These are phyloP conservation scores for Synergus japonicus DNA, from an alignment of 2,888 invertebrate genomes.

Conservation along the genomic window DNA sequence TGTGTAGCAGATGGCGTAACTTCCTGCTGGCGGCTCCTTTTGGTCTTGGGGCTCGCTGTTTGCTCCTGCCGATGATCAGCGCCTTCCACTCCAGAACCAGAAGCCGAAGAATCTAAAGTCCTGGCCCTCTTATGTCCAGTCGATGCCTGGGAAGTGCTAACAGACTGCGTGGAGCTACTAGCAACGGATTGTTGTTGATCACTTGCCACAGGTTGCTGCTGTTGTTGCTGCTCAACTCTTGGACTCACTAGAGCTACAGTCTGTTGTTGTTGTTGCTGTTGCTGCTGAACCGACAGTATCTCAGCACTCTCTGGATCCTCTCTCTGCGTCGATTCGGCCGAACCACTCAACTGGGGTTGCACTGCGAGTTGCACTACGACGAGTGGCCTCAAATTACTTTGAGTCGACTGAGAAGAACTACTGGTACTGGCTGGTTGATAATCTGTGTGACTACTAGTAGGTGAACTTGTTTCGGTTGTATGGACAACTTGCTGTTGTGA, in stretches of 20 bases:
- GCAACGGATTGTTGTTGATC: constrained; percentile 76
- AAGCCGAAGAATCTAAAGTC: constrained; percentile 71
- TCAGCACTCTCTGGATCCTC: constrained; percentile 79
- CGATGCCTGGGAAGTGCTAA: constrained; percentile 83
- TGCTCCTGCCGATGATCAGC: constrained; percentile 71
- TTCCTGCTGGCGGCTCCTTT: constrained; percentile 71
- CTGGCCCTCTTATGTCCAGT: constrained; percentile 81
- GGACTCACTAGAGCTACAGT: constrained; percentile 75
- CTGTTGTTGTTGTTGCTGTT: constrained; percentile 68
- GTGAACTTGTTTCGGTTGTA: constrained; percentile 81
- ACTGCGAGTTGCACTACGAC: constrained; percentile 81
- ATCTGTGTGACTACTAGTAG: constrained; percentile 87
- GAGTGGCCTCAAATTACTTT: constrained; percentile 81
- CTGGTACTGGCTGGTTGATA: constrained; percentile 93
- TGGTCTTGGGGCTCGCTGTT: constrained; percentile 70
- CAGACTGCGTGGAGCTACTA: constrained; percentile 82
- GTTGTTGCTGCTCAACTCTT: constrained; percentile 67
- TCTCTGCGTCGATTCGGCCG: constrained; percentile 79
- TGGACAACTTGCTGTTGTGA: constrained; percentile 81
- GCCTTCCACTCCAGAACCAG: constrained; percentile 68
- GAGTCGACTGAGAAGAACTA: constrained; percentile 78
- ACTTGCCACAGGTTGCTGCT: constrained; percentile 67
- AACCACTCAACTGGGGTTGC: constrained; percentile 80
- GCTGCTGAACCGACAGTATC: constrained; percentile 61
- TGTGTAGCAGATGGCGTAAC: constrained; percentile 66